Conservation (phyloP, 2,113 vertebrate species). For the Eupsittula cactorum region DNA sequence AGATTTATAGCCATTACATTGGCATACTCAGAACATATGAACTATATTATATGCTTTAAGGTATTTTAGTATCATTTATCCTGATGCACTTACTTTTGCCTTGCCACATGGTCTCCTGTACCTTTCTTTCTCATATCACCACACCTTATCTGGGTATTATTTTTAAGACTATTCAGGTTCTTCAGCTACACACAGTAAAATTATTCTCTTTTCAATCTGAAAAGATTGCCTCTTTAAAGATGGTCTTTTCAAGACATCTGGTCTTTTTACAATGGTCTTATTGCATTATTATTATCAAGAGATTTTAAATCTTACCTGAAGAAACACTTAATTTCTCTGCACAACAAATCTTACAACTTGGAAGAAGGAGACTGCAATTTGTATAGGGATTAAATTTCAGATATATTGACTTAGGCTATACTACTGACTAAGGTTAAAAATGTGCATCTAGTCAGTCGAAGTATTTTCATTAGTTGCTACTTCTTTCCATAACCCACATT, state of each 20-base stretch:
- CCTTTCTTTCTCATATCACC: neutral
- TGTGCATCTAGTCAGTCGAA: neutral
- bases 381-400: neutral
- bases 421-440: neutral
- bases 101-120: neutral
- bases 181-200: neutral
- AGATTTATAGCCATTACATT: neutral
- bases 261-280: neutral
- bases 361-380: neutral
- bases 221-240: neutral
- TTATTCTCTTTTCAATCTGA: neutral
- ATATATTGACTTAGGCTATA: neutral
- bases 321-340: neutral
- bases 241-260: neutral
- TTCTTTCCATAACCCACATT: neutral
- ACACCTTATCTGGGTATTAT: neutral
- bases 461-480: neutral
- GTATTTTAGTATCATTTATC: neutral
- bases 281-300: neutral
- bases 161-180: neutral
- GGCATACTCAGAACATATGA: neutral
- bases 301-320: neutral
- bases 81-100: neutral
- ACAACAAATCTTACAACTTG: neutral
- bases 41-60: neutral